phyloP scores from a whole-genome alignment of 1,140 invertebrate genomes.

The Drosophila serrata region DNA sequence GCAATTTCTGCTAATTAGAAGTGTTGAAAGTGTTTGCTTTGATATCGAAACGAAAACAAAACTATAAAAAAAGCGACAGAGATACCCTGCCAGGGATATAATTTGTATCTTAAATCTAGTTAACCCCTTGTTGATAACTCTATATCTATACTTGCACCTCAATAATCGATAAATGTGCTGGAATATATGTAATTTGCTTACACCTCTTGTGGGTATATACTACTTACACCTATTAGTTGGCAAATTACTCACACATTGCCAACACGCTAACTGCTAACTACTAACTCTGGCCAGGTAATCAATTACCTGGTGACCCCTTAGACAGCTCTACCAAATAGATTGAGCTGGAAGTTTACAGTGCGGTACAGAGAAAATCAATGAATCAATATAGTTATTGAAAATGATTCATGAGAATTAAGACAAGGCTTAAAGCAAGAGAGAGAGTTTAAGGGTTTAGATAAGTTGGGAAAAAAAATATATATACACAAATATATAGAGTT shows the following conservation, averaged over 20 bases:
- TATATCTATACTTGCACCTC: constrained; percentile 1
- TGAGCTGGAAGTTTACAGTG: constrained; percentile 11
- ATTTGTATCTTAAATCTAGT: background rate
- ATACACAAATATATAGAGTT: too few relatives aligned
- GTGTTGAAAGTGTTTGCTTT: constrained; percentile 74
- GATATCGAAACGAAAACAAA: constrained; percentile 35
- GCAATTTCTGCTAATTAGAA: constrained; percentile 81
- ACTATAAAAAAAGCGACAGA: constrained; percentile 3
- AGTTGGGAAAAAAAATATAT: background rate
- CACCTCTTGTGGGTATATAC: constrained; percentile 13
- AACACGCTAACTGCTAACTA: constrained; percentile 27
- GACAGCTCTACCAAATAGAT: constrained; percentile 14
- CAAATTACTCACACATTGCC: constrained; percentile 40
- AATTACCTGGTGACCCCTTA: constrained; percentile 39
- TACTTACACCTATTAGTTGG: constrained; percentile 21
- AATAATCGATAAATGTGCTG: constrained; percentile 21
- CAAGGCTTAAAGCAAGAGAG: background rate
- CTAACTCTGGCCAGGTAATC: constrained; percentile 11
- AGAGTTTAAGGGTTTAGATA: background rate
- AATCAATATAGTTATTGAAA: constrained; percentile 39
- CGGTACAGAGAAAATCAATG: constrained; percentile 22
- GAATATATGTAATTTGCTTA: constrained; percentile 21
- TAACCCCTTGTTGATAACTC: constrained; percentile 29
- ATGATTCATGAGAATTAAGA: constrained; percentile 32
- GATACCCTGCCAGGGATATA: background rate